These are phyloP conservation scores for Zaprionus bogoriensis DNA, from an alignment of 2,888 invertebrate species.

Conservation along the genomic window DNA sequence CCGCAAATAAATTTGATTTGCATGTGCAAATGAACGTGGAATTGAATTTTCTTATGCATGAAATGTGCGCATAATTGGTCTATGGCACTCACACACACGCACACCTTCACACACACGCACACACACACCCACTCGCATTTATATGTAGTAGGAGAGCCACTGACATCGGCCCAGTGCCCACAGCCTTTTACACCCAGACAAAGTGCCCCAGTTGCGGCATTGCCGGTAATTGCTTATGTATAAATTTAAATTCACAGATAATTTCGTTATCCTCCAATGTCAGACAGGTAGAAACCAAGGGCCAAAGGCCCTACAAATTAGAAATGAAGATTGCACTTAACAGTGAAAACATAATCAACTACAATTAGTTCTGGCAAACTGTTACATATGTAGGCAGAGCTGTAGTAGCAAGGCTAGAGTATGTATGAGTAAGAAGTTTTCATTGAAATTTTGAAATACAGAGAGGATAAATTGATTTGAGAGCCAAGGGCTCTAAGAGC, in stretches of 20 bases:
- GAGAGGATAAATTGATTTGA: too few species aligned
- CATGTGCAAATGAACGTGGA: constrained; percentile 79
- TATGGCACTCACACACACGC: constrained; percentile 33
- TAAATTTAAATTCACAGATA: constrained; percentile 48
- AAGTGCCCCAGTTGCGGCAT: constrained; percentile 38
- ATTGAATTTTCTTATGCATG: constrained; percentile 80
- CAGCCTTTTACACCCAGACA: constrained; percentile 52
- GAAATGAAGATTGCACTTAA: neutral
- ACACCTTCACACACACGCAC: constrained; percentile 7
- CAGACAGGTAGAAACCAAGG: constrained; percentile 5
- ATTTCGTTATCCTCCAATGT: constrained; percentile 13
- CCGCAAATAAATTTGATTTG: constrained; percentile 77
- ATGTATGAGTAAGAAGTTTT: neutral
- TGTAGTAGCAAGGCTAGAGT: too few species aligned
- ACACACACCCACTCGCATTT: constrained; percentile 11
- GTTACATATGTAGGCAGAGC: neutral
- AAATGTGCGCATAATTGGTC: constrained; percentile 77
- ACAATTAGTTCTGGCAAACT: neutral
- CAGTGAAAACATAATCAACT: neutral
- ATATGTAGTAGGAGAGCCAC: too few species aligned
- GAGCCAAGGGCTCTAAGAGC: too few species aligned
- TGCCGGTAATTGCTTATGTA: constrained; percentile 51
- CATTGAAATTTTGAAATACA: too few species aligned
- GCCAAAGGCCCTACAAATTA: neutral
- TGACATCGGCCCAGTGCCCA: constrained; percentile 38